Base-by-base conservation (phyloP, 2,888 invertebrate genomes). In the Tupiocoris notatus region DNA sequence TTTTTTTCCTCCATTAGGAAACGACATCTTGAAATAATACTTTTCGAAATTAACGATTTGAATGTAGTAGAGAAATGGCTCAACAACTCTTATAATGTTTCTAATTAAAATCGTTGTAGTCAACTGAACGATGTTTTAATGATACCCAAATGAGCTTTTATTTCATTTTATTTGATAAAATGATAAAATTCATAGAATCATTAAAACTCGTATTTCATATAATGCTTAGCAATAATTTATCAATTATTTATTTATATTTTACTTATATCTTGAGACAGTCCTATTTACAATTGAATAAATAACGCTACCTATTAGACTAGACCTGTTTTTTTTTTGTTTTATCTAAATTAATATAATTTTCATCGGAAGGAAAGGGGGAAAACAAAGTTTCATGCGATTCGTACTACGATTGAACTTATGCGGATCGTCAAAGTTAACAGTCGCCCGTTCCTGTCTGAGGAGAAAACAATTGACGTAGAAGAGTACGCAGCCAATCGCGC, bases 251-350 rank as follows among this genome's bases (percentile, higher is more conserved):
- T 62, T 57, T 73, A 62, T 62, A 39, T 39, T 73, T 3, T 62
- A 73, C 62, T 23, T 73, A 73, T 73, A 63, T 65, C 65, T 21
- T 62, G 73, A 61, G 73, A 73, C 73, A 73, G 73, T 75, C 66
- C 75, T 75, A 75, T 75, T 75, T 75, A 75, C 75, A 75, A 39
- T 75, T 58, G 75, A 76, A 76, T 76, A 76, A 76, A 76, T 76
- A 76, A 67, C 62, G 70, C 61, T 59, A 66, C 24, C 62, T 76
- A 67, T 63, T 56, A 68, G 70, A 76, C 62, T 66, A 76, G 67
- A 70, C 39, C 39, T 39, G 39, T 39, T 39, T 39, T 39, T 39
- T 39, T 39, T 39, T 39, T n/a, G n/a, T n/a, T n/a, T n/a, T n/a
- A n/a, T 54, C 68, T 68, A 39, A 39, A 39, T 39, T 39, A 39